Evolutionary conservation across 2,888 invertebrate species (phyloP), one percentile per base, ranked within the genome.

Genomic region (Tineola bisselliella): DNA sequence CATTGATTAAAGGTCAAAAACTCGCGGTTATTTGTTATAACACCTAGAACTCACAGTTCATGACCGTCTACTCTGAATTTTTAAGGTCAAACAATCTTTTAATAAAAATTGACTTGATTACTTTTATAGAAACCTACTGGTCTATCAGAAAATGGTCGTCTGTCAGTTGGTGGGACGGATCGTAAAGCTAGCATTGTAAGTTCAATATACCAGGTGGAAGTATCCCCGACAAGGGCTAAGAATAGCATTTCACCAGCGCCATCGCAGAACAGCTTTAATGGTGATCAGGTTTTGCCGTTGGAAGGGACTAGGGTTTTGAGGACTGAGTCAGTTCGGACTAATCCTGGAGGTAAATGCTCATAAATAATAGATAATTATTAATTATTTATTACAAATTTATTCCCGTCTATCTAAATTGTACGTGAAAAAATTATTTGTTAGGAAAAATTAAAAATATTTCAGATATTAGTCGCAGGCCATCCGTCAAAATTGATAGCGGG

Each of bases 101-200:
- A 15, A 13, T 44, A 15, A 4, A 44, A 15, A 15, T 25, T 60
- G 12, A 8, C 44, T 44, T 44, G 8, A n/a, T 4, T 25, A 25
- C 25, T 38, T 19, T 75, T 73, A 5, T 75, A 87, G 86, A 84
- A 79, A 72, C 73, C 75, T 10, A 43, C 64, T n/a, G 76, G 73
- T 0, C 62, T 74, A 44, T 78, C 79, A 1, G 87, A 87, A 64
- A 86, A 86, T 60, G 87, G 86, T 1, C 83, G 87, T 0, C 76
- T 87, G 0, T 87, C 87, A 2, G 86, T 87, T 0, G 81, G 80
- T 63, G 81, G 83, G 1, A 79, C 81, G 0, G 88, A 88, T 61
- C 74, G 87, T 0, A 88, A 88, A 65, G 82, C 79, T 12, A 86
- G 86, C 66, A 81, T 87, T 17, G 88, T 87, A 0, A 88, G 88